Evolutionary conservation across 2,113 vertebrate genomes (phyloP).

Genomic region (Dendrocopos noguchii): DNA sequence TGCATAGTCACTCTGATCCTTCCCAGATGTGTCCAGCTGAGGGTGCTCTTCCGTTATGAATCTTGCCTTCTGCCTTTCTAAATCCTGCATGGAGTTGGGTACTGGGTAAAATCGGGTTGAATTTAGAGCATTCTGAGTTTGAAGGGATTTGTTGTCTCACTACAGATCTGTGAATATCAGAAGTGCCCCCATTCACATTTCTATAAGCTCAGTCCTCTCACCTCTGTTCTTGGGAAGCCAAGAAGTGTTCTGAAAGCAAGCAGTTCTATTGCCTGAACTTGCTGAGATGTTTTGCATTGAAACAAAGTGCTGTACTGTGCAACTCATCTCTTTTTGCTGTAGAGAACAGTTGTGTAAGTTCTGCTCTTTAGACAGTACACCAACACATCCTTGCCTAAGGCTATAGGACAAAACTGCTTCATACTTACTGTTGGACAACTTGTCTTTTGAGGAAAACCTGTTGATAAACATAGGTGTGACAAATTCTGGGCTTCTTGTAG

Average conservation of each 20-base stretch:
- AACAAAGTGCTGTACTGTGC: background rate
- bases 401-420: background rate
- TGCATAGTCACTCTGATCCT: background rate
- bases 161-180: background rate
- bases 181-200: background rate
- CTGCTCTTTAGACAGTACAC: background rate
- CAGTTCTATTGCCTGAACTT: background rate
- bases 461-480: background rate
- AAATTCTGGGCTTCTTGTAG: background rate
- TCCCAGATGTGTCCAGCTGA: slow-evolving; percentile 38
- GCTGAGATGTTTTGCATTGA: background rate
- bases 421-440: background rate
- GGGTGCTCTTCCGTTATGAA: slow-evolving; percentile 18
- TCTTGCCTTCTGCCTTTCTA: background rate
- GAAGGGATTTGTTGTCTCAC: background rate
- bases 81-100: background rate
- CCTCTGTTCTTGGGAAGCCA: background rate
- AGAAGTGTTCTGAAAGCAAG: background rate
- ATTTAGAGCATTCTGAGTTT: background rate
- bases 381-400: background rate
- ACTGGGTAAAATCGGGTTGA: background rate
- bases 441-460: background rate
- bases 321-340: background rate
- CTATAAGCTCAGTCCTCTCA: background rate
- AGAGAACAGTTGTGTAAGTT: background rate